These are phyloP conservation scores for Papilio machaon DNA, from an alignment of 1,140 invertebrate genomes.

Conservation along the genomic window DNA sequence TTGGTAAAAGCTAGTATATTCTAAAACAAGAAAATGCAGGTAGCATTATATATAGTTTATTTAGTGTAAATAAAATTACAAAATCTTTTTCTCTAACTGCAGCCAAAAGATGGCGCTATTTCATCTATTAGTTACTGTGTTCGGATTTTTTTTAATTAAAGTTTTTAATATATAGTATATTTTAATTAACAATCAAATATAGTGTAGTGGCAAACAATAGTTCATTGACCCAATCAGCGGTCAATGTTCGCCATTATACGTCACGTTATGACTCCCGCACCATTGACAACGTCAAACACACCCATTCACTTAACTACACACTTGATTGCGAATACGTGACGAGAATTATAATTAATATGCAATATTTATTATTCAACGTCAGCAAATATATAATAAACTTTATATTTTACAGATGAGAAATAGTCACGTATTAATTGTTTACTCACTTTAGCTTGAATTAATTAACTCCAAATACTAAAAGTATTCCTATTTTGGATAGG, in stretches of 20 bases:
- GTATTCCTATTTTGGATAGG: background rate
- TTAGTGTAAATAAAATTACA: background rate
- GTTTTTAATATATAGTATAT: background rate
- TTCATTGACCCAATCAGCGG: background rate
- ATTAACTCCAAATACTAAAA: background rate
- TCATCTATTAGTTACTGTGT: background rate
- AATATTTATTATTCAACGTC: slow-evolving; percentile 2
- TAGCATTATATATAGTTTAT: too few species aligned
- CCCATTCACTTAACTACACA: slow-evolving; percentile 8
- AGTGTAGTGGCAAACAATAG: background rate
- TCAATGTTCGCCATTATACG: slow-evolving; percentile 12
- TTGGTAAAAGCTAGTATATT: too few species aligned
- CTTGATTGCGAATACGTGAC: slow-evolving; percentile 5
- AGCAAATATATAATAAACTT: background rate
- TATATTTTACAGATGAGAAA: background rate
- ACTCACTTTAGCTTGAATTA: background rate
- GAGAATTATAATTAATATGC: background rate
- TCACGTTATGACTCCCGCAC: background rate
- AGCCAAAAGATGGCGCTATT: background rate
- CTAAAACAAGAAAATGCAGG: too few species aligned
- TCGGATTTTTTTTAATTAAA: background rate
- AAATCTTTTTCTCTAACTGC: background rate
- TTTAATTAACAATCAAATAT: background rate
- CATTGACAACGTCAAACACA: background rate
- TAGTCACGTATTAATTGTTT: background rate